Conservation (phyloP, 2,113 vertebrate genomes). For the Dicrurus megarhynchus region DNA sequence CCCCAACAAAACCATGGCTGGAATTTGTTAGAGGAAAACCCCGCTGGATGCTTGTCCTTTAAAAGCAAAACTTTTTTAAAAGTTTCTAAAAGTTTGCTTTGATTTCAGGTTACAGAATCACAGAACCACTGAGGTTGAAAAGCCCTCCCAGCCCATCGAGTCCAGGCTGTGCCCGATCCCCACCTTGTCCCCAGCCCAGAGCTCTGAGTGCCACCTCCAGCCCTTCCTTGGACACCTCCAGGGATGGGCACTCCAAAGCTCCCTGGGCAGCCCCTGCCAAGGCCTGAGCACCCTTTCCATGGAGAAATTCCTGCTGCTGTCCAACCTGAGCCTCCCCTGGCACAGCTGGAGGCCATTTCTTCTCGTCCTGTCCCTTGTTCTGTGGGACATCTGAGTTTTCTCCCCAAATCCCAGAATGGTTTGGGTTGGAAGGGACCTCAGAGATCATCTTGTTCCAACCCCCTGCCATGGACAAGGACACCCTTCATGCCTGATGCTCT, state of each 20-base stretch:
- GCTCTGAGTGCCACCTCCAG: not conserved
- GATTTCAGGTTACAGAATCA: not conserved
- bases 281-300: not conserved
- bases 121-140: not conserved
- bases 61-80: not conserved
- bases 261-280: not conserved
- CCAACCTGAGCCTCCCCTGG: rapidly evolving
- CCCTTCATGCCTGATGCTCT: rapidly evolving
- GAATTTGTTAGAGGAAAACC: not conserved
- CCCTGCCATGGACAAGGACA: not conserved
- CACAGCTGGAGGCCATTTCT: not conserved
- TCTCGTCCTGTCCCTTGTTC: not conserved
- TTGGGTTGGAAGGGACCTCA: not conserved
- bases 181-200: not conserved
- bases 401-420: too few species aligned
- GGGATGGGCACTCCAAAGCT: not conserved
- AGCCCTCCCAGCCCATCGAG: rapidly evolving
- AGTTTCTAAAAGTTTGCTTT: not conserved
- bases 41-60: not conserved
- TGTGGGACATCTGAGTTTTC: rapidly evolving
- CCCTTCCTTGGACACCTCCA: not conserved
- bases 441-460: not conserved
- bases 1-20: too few species aligned
- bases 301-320: not conserved
- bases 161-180: rapidly evolving